phyloP scores from a whole-genome alignment of 2,888 invertebrate species.

The Idaea dimidiata region DNA sequence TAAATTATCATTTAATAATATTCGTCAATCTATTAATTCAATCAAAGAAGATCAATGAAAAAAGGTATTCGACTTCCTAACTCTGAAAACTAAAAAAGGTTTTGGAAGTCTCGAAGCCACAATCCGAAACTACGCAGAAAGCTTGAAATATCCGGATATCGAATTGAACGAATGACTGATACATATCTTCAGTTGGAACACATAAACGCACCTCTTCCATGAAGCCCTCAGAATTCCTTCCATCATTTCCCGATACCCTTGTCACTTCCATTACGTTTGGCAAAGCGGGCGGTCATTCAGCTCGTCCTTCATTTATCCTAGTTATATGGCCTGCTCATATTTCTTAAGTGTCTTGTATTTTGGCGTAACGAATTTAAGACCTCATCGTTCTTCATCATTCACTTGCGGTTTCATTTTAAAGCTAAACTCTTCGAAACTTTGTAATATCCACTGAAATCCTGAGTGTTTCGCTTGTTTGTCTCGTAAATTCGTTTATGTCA shows the following conservation, averaged over 20 bases:
- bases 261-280: conserved; percentile 74
- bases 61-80: not conserved
- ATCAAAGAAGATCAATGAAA: not conserved
- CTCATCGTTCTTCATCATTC: conserved; percentile 31
- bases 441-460: not conserved
- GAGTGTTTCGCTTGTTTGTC: not conserved
- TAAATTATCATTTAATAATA: not conserved
- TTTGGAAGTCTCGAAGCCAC: conserved; percentile 16
- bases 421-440: conserved; percentile 2
- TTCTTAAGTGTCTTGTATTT: conserved; percentile 62
- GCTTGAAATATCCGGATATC: conserved; percentile 40
- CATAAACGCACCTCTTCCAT: conserved; percentile 63
- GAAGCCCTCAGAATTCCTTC: conserved; percentile 67
- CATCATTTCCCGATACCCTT: conserved; percentile 75
- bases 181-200: conserved; percentile 51
- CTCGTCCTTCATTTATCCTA: conserved; percentile 70
- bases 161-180: conserved; percentile 54
- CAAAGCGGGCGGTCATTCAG: conserved; percentile 57
- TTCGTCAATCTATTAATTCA: not conserved
- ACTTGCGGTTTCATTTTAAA: conserved; percentile 4
- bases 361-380: conserved; percentile 49
- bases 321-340: conserved; percentile 73
- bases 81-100: conserved; percentile 22
- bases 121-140: conserved; percentile 18
- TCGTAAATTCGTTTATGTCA: not conserved